These are phyloP conservation scores for Diplodus sargus DNA, from an alignment of 2,797 vertebrate genomes.

Conservation along the genomic window DNA sequence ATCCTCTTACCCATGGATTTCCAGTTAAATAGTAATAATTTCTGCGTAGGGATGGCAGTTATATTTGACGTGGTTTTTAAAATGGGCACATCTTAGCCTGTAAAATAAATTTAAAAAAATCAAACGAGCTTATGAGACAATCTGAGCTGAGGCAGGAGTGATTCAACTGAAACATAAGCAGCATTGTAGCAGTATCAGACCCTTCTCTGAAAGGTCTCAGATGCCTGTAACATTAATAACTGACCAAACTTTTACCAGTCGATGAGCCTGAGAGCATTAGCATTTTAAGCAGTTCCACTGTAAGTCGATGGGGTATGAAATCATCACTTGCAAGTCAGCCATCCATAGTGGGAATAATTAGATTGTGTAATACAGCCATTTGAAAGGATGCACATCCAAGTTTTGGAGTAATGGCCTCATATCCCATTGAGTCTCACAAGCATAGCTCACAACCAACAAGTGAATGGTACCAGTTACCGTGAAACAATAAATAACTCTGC, in stretches of 20 bases:
- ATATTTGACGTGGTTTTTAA: slow-evolving; percentile 6
- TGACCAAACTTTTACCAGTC: slow-evolving; percentile 20
- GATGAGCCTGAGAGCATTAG: slow-evolving; percentile 35
- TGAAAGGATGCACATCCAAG: slow-evolving; percentile 36
- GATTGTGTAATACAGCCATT: slow-evolving; percentile 50
- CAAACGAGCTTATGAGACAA: not conserved
- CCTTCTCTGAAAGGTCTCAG: slow-evolving; percentile 17
- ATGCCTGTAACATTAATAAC: slow-evolving; percentile 24
- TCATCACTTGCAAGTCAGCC: slow-evolving; percentile 38
- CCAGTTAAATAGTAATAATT: slow-evolving; percentile 19
- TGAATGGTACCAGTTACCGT: slow-evolving; percentile 6
- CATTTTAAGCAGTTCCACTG: slow-evolving; percentile 38
- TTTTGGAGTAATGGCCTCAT: slow-evolving; percentile 46
- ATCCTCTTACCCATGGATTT: slow-evolving; percentile 20
- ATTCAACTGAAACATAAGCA: slow-evolving; percentile 38
- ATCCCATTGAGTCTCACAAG: slow-evolving; percentile 38
- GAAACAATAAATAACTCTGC: slow-evolving; percentile 55
- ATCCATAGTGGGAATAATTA: slow-evolving; percentile 53
- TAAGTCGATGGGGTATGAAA: slow-evolving; percentile 53
- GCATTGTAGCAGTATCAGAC: slow-evolving; percentile 17
- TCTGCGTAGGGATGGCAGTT: slow-evolving; percentile 13
- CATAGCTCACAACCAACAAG: slow-evolving; percentile 15
- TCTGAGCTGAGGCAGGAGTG: slow-evolving; percentile 16
- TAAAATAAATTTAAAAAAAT: not conserved
- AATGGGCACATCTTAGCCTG: not conserved